Evolutionary conservation across 2,888 invertebrate genomes (phyloP).

Genomic region (Incurvaria masculella): DNA sequence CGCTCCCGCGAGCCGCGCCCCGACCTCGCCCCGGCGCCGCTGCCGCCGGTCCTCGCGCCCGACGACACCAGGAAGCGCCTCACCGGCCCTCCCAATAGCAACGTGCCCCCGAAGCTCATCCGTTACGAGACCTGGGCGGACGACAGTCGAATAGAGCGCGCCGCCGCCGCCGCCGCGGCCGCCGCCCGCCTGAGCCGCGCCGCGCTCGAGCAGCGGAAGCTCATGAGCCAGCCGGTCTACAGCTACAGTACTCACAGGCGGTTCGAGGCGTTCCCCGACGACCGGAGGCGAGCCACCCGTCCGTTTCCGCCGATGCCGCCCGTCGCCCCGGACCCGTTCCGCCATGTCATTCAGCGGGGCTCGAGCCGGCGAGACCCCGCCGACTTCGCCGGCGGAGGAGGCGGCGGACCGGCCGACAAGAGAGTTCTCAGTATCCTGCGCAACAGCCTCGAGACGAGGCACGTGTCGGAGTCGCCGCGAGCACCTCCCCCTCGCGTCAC

Average conservation of each 20-base stretch:
- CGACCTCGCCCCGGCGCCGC: too few relatives aligned
- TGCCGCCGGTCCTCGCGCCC: conserved; percentile 37
- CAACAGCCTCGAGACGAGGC: conserved; percentile 68
- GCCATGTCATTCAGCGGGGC: conserved; percentile 41
- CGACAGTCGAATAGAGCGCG: conserved; percentile 43
- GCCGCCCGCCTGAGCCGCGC: conserved; percentile 26
- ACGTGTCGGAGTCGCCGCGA: conserved; percentile 51
- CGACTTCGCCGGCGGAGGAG: conserved; percentile 5
- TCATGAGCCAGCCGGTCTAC: conserved; percentile 45
- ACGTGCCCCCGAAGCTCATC: conserved; percentile 50
- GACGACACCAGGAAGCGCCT: conserved; percentile 43
- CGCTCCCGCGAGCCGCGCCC: background rate
- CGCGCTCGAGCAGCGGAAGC: conserved; percentile 38
- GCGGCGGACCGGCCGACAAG: conserved; percentile 61
- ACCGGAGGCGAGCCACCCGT: conserved; percentile 33
- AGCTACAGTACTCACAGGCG: conserved; percentile 45
- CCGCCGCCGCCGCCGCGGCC: too few relatives aligned
- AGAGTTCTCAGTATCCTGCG: conserved; percentile 67
- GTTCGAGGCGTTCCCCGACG: conserved; percentile 42
- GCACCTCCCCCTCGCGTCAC: conserved; percentile 42
- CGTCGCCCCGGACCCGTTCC: conserved; percentile 16
- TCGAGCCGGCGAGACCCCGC: conserved; percentile 35
- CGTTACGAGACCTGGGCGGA: conserved; percentile 47
- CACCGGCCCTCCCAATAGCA: conserved; percentile 37
- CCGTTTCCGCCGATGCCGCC: conserved; percentile 20